phyloP scores from a whole-genome alignment of 2,797 vertebrate genomes.

The Lutjanus campechanus region DNA sequence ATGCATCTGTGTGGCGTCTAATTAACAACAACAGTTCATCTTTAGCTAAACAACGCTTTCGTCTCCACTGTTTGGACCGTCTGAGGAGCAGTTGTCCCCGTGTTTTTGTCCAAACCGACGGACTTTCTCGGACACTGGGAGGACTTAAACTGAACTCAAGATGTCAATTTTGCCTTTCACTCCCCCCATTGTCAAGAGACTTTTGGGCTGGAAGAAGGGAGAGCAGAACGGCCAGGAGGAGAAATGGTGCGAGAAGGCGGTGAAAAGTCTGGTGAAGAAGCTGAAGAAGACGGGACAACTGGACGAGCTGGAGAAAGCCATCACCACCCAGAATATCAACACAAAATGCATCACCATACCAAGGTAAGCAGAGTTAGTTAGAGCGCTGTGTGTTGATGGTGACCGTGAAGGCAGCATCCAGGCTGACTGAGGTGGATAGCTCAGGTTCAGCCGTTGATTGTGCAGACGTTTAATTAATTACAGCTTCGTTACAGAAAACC shows the following conservation, averaged over 20 bases:
- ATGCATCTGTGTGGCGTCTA: slow-evolving; percentile 44
- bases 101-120: slow-evolving; percentile 45
- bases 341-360: slow-evolving; percentile 99
- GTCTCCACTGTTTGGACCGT: background rate
- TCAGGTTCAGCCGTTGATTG: too few relatives aligned
- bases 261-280: slow-evolving; percentile 98
- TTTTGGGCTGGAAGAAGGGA: slow-evolving; percentile 98
- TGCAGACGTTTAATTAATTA: slow-evolving; percentile 3
- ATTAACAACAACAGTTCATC: background rate
- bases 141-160: slow-evolving; percentile 72
- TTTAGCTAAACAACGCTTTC: background rate
- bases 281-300: slow-evolving; percentile 99
- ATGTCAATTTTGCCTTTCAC: slow-evolving; percentile 99
- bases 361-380: slow-evolving; percentile 83
- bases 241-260: slow-evolving; percentile 99
- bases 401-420: slow-evolving; percentile 48
- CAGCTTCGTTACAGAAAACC: background rate
- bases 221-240: slow-evolving; percentile 99
- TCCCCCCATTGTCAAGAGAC: slow-evolving; percentile 97
- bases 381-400: slow-evolving; percentile 10
- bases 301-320: slow-evolving; percentile 98
- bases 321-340: slow-evolving; percentile 96
- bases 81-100: slow-evolving; percentile 4
- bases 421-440: slow-evolving; percentile 1
- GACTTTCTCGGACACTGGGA: slow-evolving; percentile 62